A percentile compares a stretch with the other conserved stretches of the same genome.
phyloP scores from a whole-genome alignment of 2,797 vertebrate species.

The Ctenosaura bakeri region DNA sequence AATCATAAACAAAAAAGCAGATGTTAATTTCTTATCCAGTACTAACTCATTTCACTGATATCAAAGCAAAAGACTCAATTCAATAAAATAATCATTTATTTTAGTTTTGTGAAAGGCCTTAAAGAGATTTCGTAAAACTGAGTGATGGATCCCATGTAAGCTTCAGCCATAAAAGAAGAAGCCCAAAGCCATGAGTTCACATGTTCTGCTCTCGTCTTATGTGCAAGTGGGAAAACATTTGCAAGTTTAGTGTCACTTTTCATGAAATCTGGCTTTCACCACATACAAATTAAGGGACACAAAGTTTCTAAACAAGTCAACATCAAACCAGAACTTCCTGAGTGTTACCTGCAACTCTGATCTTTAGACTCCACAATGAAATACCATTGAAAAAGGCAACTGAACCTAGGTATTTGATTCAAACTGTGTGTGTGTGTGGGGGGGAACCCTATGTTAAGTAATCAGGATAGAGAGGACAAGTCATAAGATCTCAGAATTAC shows the following conservation, averaged over 20 bases:
- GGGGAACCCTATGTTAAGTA: background rate
- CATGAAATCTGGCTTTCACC: background rate
- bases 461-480: background rate
- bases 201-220: background rate
- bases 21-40: conserved; percentile 61
- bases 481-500: background rate
- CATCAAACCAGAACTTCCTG: background rate
- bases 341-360: background rate
- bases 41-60: conserved; percentile 59
- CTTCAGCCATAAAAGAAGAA: background rate
- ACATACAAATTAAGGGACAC: background rate
- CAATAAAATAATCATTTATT: conserved; percentile 71
- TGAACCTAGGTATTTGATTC: background rate
- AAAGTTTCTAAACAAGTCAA: background rate
- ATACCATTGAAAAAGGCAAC: background rate
- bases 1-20: conserved; percentile 50
- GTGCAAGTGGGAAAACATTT: background rate
- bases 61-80: conserved; percentile 67
- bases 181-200: background rate
- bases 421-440: background rate
- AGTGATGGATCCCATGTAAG: background rate
- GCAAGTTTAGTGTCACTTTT: background rate
- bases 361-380: background rate
- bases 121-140: conserved; percentile 24
- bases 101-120: conserved; percentile 65